Percentiles rank a stretch among this genome's conserved stretches.
Conservation (phyloP, 2,797 vertebrate species). For the Cichlasoma orientale region DNA sequence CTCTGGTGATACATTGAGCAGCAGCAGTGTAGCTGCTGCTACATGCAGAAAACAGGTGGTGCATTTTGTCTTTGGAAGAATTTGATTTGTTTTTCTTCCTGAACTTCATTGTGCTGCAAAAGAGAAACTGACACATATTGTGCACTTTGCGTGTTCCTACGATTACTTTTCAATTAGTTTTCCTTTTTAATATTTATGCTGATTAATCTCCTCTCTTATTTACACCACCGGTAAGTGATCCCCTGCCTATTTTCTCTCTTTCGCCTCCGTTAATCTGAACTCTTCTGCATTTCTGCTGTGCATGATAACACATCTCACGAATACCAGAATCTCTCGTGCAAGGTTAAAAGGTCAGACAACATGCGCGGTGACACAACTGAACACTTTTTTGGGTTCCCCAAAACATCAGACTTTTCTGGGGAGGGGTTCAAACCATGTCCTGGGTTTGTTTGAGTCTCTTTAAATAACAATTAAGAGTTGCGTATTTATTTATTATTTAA, state of each 20-base stretch:
- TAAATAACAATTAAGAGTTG: slow-evolving; percentile 75
- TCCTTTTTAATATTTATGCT: background rate
- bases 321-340: background rate
- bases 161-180: background rate
- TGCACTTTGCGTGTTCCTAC: background rate
- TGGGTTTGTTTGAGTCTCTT: slow-evolving; percentile 41
- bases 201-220: background rate
- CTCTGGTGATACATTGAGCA: background rate
- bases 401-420: background rate
- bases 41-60: slow-evolving; percentile 10
- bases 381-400: background rate
- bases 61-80: slow-evolving; percentile 8
- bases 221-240: background rate
- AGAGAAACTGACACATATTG: background rate
- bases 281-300: background rate
- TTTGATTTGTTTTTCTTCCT: background rate
- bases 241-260: background rate
- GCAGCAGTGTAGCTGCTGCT: slow-evolving; percentile 3
- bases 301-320: background rate
- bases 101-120: background rate
- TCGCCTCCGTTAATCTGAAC: background rate
- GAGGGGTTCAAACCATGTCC: slow-evolving; percentile 28
- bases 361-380: background rate
- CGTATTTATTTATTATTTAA: slow-evolving; percentile 74
- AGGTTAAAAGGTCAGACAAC: slow-evolving; percentile 18